Conservation (phyloP, 2,797 vertebrate species). For the Scarus forsteni region DNA sequence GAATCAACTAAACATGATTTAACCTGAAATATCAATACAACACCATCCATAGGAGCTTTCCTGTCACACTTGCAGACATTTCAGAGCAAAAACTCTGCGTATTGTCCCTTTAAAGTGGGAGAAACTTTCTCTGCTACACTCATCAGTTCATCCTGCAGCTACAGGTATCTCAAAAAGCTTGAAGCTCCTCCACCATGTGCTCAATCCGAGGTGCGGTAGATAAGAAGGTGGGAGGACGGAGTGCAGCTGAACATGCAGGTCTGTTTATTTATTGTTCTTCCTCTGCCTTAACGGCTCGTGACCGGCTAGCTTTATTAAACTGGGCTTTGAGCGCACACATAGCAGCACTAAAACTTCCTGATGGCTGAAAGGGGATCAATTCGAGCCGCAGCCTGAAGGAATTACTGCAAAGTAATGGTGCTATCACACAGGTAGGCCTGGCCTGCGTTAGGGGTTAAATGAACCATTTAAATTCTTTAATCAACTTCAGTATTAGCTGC, state of each 20-base stretch:
- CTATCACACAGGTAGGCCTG: constrained; percentile 74
- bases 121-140: not conserved
- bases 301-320: constrained; percentile 88
- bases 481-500: constrained; percentile 81
- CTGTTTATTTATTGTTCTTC: constrained; percentile 86
- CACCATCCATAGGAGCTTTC: too few relatives aligned
- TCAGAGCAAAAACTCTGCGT: too few relatives aligned
- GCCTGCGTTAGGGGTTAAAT: constrained; percentile 80
- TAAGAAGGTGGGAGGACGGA: constrained; percentile 39
- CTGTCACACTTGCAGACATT: too few relatives aligned
- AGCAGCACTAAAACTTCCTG: constrained; percentile 86
- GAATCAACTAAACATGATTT: too few relatives aligned
- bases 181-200: constrained; percentile 28
- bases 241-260: constrained; percentile 49
- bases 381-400: constrained; percentile 77
- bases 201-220: constrained; percentile 22
- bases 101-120: too few relatives aligned
- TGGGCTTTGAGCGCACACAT: constrained; percentile 87
- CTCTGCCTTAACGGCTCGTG: constrained; percentile 81
- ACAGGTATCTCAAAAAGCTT: constrained; percentile 24
- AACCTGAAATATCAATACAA: too few relatives aligned
- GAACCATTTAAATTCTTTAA: constrained; percentile 85
- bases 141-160: constrained; percentile 18
- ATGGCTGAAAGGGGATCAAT: constrained; percentile 84
- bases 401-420: constrained; percentile 84